A percentile compares a stretch with the other conserved stretches of the same genome.
Conservation (phyloP, 2,888 invertebrate species). For the Amphipoea oculea region DNA sequence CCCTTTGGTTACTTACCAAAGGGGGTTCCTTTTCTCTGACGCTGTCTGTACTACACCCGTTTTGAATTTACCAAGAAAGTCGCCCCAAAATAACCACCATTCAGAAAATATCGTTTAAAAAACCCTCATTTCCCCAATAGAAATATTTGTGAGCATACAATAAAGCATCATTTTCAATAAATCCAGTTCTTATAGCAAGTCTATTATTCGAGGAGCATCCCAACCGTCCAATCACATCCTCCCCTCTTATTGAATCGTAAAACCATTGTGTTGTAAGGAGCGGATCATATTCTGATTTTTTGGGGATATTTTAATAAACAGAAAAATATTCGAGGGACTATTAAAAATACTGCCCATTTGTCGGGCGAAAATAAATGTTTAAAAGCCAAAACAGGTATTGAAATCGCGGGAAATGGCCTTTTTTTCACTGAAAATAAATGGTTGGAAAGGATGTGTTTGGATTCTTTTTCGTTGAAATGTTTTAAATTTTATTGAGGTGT, state of each 20-base stretch:
- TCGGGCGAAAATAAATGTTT: conserved; percentile 55
- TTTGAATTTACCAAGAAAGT: not conserved
- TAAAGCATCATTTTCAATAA: conserved; percentile 58
- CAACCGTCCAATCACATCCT: conserved; percentile 55
- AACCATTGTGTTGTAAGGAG: conserved; percentile 61
- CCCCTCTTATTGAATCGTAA: conserved; percentile 63
- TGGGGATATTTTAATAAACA: conserved; percentile 65
- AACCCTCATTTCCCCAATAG: conserved; percentile 16
- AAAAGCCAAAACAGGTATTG: conserved; percentile 59
- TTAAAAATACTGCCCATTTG: conserved; percentile 49
- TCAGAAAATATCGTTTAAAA: conserved; percentile 39
- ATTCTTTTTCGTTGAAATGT: conserved; percentile 21
- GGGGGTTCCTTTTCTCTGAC: no score
- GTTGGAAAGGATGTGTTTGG: conserved; percentile 33
- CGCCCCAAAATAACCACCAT: conserved; percentile 4
- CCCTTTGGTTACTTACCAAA: no score
- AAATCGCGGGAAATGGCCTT: conserved; percentile 28
- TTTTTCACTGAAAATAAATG: conserved; percentile 39
- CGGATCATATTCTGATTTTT: conserved; percentile 63
- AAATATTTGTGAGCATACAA: conserved; percentile 61
- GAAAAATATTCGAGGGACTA: conserved; percentile 52
- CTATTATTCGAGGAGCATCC: conserved; percentile 57
- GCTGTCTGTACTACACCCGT: not conserved
- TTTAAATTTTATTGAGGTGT: conserved; percentile 13
- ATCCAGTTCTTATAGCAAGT: conserved; percentile 47